phyloP scores from a whole-genome alignment of 2,113 vertebrate species.

The Puntigrus tetrazona region DNA sequence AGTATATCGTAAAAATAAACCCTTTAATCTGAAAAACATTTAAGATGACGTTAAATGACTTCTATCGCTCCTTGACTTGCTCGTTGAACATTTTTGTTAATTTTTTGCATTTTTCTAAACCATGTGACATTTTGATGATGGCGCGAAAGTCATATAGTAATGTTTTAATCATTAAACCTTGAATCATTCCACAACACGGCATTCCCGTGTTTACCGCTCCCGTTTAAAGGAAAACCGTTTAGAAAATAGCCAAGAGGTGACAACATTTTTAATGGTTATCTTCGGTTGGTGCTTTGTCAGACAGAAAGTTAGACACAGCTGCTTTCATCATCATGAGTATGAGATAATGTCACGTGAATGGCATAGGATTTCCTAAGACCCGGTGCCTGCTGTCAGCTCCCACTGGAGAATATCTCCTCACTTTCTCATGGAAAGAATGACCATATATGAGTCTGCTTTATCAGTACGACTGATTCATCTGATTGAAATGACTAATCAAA shows the following conservation, averaged over 20 bases:
- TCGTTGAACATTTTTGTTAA: not conserved
- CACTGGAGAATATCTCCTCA: constrained; percentile 23
- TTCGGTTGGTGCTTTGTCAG: constrained; percentile 50
- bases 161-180: not conserved
- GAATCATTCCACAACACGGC: not conserved
- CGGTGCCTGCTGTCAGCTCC: constrained; percentile 21
- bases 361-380: constrained; percentile 55
- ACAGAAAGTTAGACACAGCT: constrained; percentile 50
- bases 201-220: not conserved
- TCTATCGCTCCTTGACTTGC: not conserved
- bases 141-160: not conserved
- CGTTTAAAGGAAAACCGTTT: not conserved
- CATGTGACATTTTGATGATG: not conserved
- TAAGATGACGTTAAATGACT: too few species aligned
- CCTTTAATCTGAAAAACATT: too few species aligned
- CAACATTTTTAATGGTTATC: constrained; percentile 45
- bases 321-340: constrained; percentile 60
- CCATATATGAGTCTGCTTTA: constrained; percentile 12
- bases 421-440: constrained; percentile 52
- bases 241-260: constrained; percentile 60
- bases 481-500: not conserved
- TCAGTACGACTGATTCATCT: constrained; percentile 34
- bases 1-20: too few species aligned
- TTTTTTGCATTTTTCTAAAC: not conserved
- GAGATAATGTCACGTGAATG: constrained; percentile 41